These are phyloP conservation scores for Diplazon laetatorius DNA, from an alignment of 2,888 invertebrate genomes.

Conservation along the genomic window DNA sequence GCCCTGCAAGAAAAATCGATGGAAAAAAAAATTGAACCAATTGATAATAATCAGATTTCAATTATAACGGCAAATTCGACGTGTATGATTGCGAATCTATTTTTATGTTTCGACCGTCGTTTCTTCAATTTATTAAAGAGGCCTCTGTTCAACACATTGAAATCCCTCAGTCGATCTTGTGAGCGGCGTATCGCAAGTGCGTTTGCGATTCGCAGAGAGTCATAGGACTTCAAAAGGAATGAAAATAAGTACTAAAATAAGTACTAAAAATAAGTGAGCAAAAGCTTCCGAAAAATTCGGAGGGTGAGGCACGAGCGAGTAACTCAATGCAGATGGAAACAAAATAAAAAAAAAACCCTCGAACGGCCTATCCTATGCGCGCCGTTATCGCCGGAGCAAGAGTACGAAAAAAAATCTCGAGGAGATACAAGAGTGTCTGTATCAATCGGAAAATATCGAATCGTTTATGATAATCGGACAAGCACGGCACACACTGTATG, in stretches of 20 bases:
- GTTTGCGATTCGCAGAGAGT: conserved; percentile 44
- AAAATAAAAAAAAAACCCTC: conserved; percentile 52
- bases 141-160: too few relatives aligned
- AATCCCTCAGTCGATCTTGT: too few relatives aligned
- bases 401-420: conserved; percentile 39
- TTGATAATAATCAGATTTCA: background rate
- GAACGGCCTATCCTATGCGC: conserved; percentile 1
- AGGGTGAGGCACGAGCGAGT: conserved; percentile 24
- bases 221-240: conserved; percentile 41
- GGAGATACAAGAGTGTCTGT: conserved; percentile 48
- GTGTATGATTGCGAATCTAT: too few relatives aligned
- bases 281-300: conserved; percentile 37
- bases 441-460: conserved; percentile 62
- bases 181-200: too few relatives aligned
- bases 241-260: conserved; percentile 29
- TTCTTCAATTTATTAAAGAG: too few relatives aligned
- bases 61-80: too few relatives aligned
- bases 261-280: conserved; percentile 32
- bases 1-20: background rate
- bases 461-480: conserved; percentile 63
- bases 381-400: conserved; percentile 25
- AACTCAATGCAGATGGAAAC: conserved; percentile 43
- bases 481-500: conserved; percentile 52
- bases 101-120: too few relatives aligned
- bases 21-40: background rate